Conservation (phyloP, 2,888 invertebrate genomes). For the Hydriomena furcata region DNA sequence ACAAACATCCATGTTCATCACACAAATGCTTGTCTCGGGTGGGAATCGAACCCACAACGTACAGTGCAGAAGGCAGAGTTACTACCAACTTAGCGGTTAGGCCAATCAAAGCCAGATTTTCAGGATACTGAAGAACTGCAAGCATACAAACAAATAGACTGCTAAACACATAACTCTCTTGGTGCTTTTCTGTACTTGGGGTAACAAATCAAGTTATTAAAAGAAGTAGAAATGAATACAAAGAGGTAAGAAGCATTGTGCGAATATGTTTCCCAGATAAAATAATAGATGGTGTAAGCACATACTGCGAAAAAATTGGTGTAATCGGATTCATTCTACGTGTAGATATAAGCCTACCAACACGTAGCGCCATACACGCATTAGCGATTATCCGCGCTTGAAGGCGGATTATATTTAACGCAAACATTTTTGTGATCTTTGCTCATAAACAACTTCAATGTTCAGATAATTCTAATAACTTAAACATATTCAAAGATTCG, state of each 20-base stretch:
- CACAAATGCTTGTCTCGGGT: too few species aligned
- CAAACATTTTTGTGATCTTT: slow-evolving; percentile 19
- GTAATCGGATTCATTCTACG: slow-evolving; percentile 7
- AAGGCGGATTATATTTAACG: slow-evolving; percentile 17
- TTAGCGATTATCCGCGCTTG: slow-evolving; percentile 13
- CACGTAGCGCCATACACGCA: neutral
- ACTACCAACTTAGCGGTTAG: too few species aligned
- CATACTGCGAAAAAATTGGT: neutral
- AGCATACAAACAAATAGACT: too few species aligned
- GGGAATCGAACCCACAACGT: too few species aligned
- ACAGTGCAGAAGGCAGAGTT: too few species aligned
- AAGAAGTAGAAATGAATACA: neutral
- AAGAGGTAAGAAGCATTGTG: neutral
- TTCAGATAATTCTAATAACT: slow-evolving; percentile 12
- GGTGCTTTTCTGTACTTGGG: too few species aligned
- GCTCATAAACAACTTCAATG: slow-evolving; percentile 19
- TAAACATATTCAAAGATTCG: too few species aligned
- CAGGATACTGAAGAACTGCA: too few species aligned
- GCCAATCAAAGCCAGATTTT: too few species aligned
- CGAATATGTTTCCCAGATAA: neutral
- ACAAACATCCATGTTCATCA: too few species aligned
- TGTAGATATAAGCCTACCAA: slow-evolving; percentile 1
- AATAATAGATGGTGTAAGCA: neutral
- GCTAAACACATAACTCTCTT: too few species aligned
- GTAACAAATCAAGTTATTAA: too few species aligned